These are phyloP conservation scores for Trachurus trachurus DNA, from an alignment of 2,797 vertebrate genomes.

Conservation along the genomic window DNA sequence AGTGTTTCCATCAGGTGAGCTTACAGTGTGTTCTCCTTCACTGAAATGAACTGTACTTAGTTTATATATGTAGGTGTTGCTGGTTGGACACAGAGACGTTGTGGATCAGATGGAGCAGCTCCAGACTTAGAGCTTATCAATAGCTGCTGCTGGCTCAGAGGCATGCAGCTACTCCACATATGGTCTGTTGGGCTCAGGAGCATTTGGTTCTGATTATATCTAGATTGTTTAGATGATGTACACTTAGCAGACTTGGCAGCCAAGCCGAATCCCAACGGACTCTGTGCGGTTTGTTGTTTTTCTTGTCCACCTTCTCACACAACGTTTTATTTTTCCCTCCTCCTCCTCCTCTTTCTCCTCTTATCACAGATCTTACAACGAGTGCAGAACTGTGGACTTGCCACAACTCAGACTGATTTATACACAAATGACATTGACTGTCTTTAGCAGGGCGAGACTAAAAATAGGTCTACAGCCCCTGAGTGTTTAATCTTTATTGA, in stretches of 20 bases:
- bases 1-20: slow-evolving; percentile 23
- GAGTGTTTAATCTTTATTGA: slow-evolving; percentile 51
- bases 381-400: slow-evolving; percentile 39
- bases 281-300: slow-evolving; percentile 45
- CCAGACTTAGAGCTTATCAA: slow-evolving; percentile 64
- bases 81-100: slow-evolving; percentile 23
- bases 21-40: slow-evolving; percentile 4
- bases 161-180: slow-evolving; percentile 66
- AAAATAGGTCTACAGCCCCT: slow-evolving; percentile 52
- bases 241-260: slow-evolving; percentile 67
- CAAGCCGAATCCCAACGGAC: slow-evolving; percentile 55
- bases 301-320: slow-evolving; percentile 54
- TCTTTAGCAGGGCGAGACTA: slow-evolving; percentile 44
- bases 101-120: slow-evolving; percentile 44
- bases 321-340: slow-evolving; percentile 1
- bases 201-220: slow-evolving; percentile 80
- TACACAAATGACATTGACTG: slow-evolving; percentile 47
- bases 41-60: slow-evolving; percentile 14
- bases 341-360: slow-evolving; percentile 21
- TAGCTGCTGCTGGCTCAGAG: slow-evolving; percentile 47
- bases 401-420: slow-evolving; percentile 29
- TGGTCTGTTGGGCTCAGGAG: slow-evolving; percentile 68
- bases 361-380: slow-evolving; percentile 53
- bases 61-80: slow-evolving; percentile 11
- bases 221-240: slow-evolving; percentile 80